phyloP scores from a whole-genome alignment of 53 echinoderm and acorn worm genomes.

The Luidia sarsii region DNA sequence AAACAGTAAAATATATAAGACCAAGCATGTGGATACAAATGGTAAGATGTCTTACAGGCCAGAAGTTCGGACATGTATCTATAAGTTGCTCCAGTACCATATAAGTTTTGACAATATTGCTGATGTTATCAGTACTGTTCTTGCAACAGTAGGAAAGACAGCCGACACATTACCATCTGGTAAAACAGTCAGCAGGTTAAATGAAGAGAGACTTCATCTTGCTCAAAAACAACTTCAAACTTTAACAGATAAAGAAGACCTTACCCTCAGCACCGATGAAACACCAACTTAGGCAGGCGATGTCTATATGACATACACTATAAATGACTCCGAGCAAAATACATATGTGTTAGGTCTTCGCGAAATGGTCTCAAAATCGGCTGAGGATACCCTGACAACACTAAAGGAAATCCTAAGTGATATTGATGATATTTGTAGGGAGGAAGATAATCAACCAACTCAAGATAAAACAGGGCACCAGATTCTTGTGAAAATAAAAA shows the following conservation, averaged over 20 bases:
- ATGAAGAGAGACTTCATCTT: conserved; percentile 18
- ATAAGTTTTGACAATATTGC: conserved; percentile 14
- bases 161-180: conserved; percentile 18
- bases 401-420: neutral
- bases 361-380: conserved; percentile 10
- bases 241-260: neutral
- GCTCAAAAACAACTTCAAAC: conserved; percentile 15
- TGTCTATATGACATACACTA: conserved; percentile 15
- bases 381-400: neutral
- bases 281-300: conserved; percentile 7
- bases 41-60: conserved; percentile 6
- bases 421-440: neutral
- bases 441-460: neutral
- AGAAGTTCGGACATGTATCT: neutral
- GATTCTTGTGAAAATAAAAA: neutral
- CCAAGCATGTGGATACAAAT: neutral
- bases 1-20: neutral
- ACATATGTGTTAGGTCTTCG: conserved; percentile 19
- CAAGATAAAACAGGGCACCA: neutral
- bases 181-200: conserved; percentile 26
- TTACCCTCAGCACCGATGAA: conserved; percentile 23
- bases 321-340: neutral
- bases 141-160: neutral
- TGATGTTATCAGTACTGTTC: neutral
- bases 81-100: neutral